Conservation (phyloP, 2,888 invertebrate genomes). For the Perdita meconis region DNA sequence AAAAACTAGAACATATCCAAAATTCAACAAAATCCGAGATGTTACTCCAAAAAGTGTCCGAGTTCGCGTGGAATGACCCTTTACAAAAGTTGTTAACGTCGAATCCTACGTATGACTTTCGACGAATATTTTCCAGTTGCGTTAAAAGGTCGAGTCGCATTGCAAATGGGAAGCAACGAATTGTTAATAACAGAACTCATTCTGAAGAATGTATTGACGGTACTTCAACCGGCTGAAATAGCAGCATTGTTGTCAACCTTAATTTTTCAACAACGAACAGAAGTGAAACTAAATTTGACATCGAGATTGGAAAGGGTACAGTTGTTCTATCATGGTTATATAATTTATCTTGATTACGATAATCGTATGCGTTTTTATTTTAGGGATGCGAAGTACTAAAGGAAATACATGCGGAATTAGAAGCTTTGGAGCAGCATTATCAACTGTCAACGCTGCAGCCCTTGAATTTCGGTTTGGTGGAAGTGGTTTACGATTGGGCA, state of each 20-base stretch:
- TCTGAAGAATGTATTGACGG: slow-evolving; percentile 94
- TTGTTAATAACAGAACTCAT: slow-evolving; percentile 97
- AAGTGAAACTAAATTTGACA: slow-evolving; percentile 43
- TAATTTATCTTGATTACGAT: not conserved
- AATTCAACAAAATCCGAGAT: too few relatives aligned
- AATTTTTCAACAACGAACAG: slow-evolving; percentile 93
- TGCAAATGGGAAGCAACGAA: slow-evolving; percentile 95
- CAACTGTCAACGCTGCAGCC: slow-evolving; percentile 86
- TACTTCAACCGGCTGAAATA: slow-evolving; percentile 94
- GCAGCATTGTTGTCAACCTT: slow-evolving; percentile 96
- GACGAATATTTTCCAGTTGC: slow-evolving; percentile 86
- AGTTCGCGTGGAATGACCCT: too few relatives aligned
- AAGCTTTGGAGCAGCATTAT: slow-evolving; percentile 87
- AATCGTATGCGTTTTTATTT: slow-evolving; percentile 44
- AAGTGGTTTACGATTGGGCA: slow-evolving; percentile 99
- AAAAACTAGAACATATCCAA: too few relatives aligned
- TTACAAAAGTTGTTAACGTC: too few relatives aligned
- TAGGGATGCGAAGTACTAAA: slow-evolving; percentile 91
- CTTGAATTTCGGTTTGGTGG: slow-evolving; percentile 95
- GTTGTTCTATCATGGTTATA: not conserved
- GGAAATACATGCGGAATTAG: slow-evolving; percentile 89
- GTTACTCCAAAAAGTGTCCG: too few relatives aligned
- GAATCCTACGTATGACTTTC: not conserved
- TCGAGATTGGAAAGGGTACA: slow-evolving; percentile 74
- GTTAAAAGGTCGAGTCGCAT: slow-evolving; percentile 93